Evolutionary conservation across 2,113 vertebrate species (phyloP).

Genomic region (Odontesthes bonariensis): DNA sequence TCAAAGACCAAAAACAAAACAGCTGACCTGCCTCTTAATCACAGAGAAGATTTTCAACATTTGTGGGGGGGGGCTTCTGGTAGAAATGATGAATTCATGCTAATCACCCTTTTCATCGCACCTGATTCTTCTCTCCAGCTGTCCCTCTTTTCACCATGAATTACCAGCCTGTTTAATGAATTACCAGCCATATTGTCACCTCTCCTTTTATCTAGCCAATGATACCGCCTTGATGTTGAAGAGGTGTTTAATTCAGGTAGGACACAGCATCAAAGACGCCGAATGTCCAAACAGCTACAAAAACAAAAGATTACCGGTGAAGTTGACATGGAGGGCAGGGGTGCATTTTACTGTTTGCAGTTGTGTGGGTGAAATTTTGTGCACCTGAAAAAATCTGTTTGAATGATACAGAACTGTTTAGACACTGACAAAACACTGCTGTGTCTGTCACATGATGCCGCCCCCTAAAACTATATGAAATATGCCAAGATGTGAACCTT

Average conservation of each 20-base stretch:
- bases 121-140: conserved; percentile 40
- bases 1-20: conserved; percentile 11
- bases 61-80: conserved; percentile 19
- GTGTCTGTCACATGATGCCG: background rate
- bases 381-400: conserved; percentile 49
- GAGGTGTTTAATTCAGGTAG: conserved; percentile 51
- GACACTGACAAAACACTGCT: conserved; percentile 15
- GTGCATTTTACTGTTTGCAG: background rate
- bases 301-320: conserved; percentile 65
- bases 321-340: conserved; percentile 5
- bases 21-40: conserved; percentile 18
- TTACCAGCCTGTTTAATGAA: conserved; percentile 68
- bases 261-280: conserved; percentile 59
- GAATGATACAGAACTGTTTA: conserved; percentile 47
- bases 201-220: conserved; percentile 68
- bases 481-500: background rate
- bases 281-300: conserved; percentile 44
- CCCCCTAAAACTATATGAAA: background rate
- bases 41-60: conserved; percentile 13
- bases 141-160: conserved; percentile 46
- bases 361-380: conserved; percentile 28
- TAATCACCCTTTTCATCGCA: conserved; percentile 68
- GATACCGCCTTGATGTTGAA: conserved; percentile 64
- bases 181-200: conserved; percentile 26
- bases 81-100: conserved; percentile 59